Evolutionary conservation across 2,888 invertebrate species (phyloP), one percentile per base, ranked within the genome.

Genomic region (Hypomecis atomaria): DNA sequence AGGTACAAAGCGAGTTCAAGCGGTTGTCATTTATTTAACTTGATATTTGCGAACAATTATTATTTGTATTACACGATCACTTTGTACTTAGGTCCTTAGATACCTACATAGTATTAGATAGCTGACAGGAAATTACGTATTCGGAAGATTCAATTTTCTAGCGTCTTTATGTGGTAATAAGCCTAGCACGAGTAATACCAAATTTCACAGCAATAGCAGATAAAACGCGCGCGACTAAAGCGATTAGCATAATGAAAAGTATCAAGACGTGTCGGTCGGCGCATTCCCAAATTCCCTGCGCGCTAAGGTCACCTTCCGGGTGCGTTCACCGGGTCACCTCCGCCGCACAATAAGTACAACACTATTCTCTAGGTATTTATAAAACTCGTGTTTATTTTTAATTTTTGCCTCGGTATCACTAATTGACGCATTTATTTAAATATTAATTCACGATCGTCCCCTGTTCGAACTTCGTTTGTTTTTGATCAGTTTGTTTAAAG

Each of bases 231-330:
- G 57, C 13, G 52, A 42, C 5, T 47, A 47, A 45, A 34, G n/a
- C 52, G 57, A 58, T 58, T 54, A 48, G 23, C 54, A 47, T 45
- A 57, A 13, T 57, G 37, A 33, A 38, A 57, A 75, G 73, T 75
- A 72, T 76, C 78, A 80, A 79, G 72, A 77, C 63, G 58, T 50
- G 50, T 72, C 69, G 71, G 67, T 73, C 75, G 74, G 66, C 33
- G 47, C 49, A 60, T 71, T 82, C 80, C 83, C 85, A 77, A 85
- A 83, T 81, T 82, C 80, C 82, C 77, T 72, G 78, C 78, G 77
- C 74, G 67, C 66, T 77, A 81, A 86, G 90, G 90, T 90, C 81
- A 91, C 91, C 88, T 90, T 89, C 87, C 89, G 87, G 88, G 87
- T 84, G 85, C 67, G 74, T 75, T 79, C 76, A 76, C 79, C 78